Base-by-base conservation (phyloP, 2,113 vertebrate species). In the Callipepla californica region DNA sequence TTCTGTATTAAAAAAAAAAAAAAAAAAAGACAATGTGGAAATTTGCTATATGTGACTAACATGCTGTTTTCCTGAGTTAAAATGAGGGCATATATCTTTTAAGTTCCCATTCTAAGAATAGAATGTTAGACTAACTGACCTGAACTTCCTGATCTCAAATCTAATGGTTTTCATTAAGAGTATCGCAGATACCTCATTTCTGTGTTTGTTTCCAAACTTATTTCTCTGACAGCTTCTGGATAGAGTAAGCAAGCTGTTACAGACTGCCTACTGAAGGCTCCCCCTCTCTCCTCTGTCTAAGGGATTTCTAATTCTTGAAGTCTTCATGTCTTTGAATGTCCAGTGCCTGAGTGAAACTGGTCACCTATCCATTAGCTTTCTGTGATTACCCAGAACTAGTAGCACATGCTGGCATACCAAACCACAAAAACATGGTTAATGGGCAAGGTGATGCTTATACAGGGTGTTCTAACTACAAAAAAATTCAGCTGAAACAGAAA, bases 281-380 rank as follows among this genome's bases (percentile, higher is more conserved):
- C 1, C 6, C 2, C 36, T 65, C 32, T 36, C 34, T 36, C n/a
- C 28, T 76, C 19, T 36, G 2, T 36, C 17, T 0, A 0, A 86
- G 22, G 76, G 2, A 19, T 44, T 80, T n/a, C 5, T 18, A 32
- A 40, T 84, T 67, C 25, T 38, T 74, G 42, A 13, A 4, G 4
- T 61, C 40, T 93, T 81, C 11, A 14, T 65, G 53, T 65, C 53
- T 83, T 9, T 2, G 25, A 13, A 78, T 51, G 40, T 34, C 45
- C 23, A 68, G 25, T 57, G 22, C 44, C 22, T 80, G 28, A 66
- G 23, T 38, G 36, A 38, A 55, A 22, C 26, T 70, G 5, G 13
- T 87, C 8, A 38, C 47, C n/a, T 32, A 10, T 69, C 38, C 65
- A 9, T 38, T 28, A 15, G 21, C 34, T 30, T 26, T 50, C 34